Percentiles rank a stretch among this genome's conserved stretches.
Conservation (phyloP, 2,797 vertebrate genomes). For the Microcaecilia unicolor region DNA sequence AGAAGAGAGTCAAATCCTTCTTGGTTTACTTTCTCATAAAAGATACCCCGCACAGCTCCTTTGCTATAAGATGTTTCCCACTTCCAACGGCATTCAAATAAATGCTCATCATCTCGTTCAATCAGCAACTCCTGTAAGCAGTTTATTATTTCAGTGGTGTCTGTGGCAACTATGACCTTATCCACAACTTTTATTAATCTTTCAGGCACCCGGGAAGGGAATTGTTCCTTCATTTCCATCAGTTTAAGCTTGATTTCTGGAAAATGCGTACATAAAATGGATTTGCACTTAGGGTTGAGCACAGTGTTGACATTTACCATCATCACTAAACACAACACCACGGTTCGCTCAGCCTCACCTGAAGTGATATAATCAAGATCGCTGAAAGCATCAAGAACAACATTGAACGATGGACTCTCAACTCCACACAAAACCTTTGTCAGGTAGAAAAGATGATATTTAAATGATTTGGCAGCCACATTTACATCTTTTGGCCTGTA, state of each 20-base stretch:
- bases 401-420: conserved; percentile 36
- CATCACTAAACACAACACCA: conserved; percentile 61
- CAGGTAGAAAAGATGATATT: conserved; percentile 48
- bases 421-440: conserved; percentile 46
- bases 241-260: conserved; percentile 23
- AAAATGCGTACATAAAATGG: conserved; percentile 24
- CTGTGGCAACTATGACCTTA: conserved; percentile 7
- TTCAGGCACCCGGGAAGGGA: conserved; percentile 36
- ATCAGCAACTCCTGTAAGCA: conserved; percentile 47
- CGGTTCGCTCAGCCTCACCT: conserved; percentile 56
- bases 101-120: conserved; percentile 46
- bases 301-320: conserved; percentile 47
- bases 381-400: conserved; percentile 53
- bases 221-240: conserved; percentile 10
- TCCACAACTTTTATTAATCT: conserved; percentile 38
- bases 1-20: conserved; percentile 31
- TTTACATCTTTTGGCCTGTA: conserved; percentile 49
- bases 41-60: conserved; percentile 44
- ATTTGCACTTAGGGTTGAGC: conserved; percentile 14
- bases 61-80: conserved; percentile 41
- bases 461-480: conserved; percentile 34
- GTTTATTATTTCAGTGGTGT: conserved; percentile 29
- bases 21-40: conserved; percentile 37
- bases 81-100: conserved; percentile 57
- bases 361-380: conserved; percentile 35